Base-by-base conservation (phyloP, 2,888 invertebrate species). In the Zygaena filipendulae region DNA sequence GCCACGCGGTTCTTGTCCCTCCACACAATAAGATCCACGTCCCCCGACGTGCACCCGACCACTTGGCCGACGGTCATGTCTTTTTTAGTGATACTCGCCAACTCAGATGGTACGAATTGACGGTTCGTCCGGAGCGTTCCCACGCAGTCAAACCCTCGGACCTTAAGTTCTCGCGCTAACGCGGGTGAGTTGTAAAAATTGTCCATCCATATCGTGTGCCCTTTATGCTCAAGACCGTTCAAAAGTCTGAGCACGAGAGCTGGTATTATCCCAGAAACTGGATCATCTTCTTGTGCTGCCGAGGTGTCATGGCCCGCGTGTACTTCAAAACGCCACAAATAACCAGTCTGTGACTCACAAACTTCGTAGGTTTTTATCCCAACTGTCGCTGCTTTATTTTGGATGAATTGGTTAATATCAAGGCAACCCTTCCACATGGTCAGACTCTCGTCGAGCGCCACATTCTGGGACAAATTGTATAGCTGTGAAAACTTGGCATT, bases 341-440 rank as follows among this genome's bases (percentile, higher is more conserved):
- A 47, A 3, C 47, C 43, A 1, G 40, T 39, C 6, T 9, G 3
- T 1, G 40, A 31, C 27, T 45, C 39, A 23, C 36, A 40, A 11
- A 40, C n/a, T 23, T 42, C 39, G 25, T 39, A 38, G 1, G 32
- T 40, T 29, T 42, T 42, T 7, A 40, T 38, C 2, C 38, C 39
- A 3, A 35, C 33, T 27, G 23, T 12, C 1, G 36, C 40, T 14
- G 34, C 30, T 21, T 38, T 40, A 19, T 38, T 38, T 2, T 5
- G 26, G 5, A 38, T 40, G 25, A 31, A 34, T 23, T 51, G 49
- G 3, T 45, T 49, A 2, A 46, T 44, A 13, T 35, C 25, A 1
- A 47, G 23, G 39, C 42, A 41, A 12, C 48, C 48, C 25, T 43
- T 49, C 47, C 47, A 48, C 30, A 19, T n/a, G 1, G 30, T 27